Percentiles rank a stretch among this genome's conserved stretches.
Evolutionary conservation across 2,888 invertebrate genomes (phyloP).

Genomic region (Drosophila trichaetosa): DNA sequence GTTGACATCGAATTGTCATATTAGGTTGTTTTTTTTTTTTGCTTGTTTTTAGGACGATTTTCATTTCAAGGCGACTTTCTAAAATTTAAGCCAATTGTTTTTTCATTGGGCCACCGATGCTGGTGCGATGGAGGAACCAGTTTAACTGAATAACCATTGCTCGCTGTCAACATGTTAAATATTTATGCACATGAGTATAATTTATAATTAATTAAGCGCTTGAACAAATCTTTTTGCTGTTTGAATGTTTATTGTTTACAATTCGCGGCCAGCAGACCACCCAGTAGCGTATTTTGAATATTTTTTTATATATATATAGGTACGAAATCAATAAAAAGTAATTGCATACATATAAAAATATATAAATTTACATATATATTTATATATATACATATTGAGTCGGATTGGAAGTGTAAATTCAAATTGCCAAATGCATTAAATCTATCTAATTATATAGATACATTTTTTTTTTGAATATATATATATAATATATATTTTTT

Average conservation of each 20-base stretch:
- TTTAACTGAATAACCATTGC: background rate
- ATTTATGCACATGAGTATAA: background rate
- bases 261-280: background rate
- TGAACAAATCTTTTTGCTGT: background rate
- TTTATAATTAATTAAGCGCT: constrained; percentile 11
- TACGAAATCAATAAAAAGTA: background rate
- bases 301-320: background rate
- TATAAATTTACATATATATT: too few species aligned
- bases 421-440: background rate
- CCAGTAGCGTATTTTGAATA: background rate
- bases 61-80: background rate
- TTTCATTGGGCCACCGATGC: background rate
- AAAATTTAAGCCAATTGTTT: background rate
- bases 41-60: background rate
- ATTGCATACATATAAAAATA: background rate
- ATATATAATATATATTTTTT: background rate
- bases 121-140: background rate
- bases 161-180: constrained; percentile 1
- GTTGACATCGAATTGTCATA: too few species aligned
- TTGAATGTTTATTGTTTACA: background rate
- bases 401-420: background rate
- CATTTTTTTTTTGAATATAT: background rate
- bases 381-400: too few species aligned
- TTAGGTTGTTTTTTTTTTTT: background rate
- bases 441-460: background rate